Percentiles rank a stretch among this genome's conserved stretches.
Conservation (phyloP, 2,888 invertebrate genomes). For the Xanthia togata region DNA sequence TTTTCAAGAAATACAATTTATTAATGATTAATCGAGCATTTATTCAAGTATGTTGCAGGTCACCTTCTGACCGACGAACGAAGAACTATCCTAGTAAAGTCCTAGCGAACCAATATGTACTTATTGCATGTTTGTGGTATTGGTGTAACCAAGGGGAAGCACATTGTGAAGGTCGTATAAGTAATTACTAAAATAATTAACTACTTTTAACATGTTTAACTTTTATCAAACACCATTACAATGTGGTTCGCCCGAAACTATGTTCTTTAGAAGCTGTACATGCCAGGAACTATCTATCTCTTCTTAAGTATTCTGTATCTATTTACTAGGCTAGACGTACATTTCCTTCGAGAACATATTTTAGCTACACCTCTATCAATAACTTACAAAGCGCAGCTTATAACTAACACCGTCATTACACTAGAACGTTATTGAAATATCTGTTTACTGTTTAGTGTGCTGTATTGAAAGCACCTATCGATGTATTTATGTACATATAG, state of each 20-base stretch:
- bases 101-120: conserved; percentile 74
- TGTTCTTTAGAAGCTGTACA: conserved; percentile 56
- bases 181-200: conserved; percentile 17
- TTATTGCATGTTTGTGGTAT: conserved; percentile 73
- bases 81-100: conserved; percentile 70
- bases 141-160: conserved; percentile 60
- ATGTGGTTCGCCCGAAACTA: conserved; percentile 56
- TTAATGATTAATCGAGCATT: conserved; percentile 58
- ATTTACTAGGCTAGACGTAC: conserved; percentile 21
- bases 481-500: conserved; percentile 64
- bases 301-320: conserved; percentile 33
- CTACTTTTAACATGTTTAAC: neutral
- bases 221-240: conserved; percentile 27
- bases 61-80: conserved; percentile 78
- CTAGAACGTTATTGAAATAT: conserved; percentile 60
- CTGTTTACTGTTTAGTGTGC: conserved; percentile 63
- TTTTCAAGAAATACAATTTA: conserved; percentile 38
- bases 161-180: conserved; percentile 38
- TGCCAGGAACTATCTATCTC: conserved; percentile 14
- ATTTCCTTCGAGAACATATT: conserved; percentile 60
- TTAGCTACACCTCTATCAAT: conserved; percentile 66
- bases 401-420: conserved; percentile 61
- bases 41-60: conserved; percentile 84
- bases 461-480: conserved; percentile 65
- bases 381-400: conserved; percentile 68